Evolutionary conservation across 1,140 invertebrate species (phyloP).

Genomic region (Diachasma alloeum): DNA sequence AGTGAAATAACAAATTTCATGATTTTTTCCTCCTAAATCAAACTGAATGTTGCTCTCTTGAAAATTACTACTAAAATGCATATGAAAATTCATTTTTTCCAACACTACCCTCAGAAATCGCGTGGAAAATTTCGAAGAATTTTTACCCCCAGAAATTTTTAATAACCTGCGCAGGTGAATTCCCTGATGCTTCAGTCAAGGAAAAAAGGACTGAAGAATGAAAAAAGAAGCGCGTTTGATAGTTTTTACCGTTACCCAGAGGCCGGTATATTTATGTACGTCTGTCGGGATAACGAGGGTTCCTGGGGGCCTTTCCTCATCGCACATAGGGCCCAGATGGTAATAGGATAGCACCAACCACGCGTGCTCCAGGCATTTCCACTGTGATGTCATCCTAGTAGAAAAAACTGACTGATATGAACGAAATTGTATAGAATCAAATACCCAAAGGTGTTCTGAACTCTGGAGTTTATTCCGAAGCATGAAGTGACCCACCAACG

Average conservation of each 20-base stretch:
- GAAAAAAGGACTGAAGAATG: conserved; percentile 14
- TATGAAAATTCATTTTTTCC: too few relatives aligned
- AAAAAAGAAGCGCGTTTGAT: conserved; percentile 19
- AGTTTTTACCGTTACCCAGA: conserved; percentile 30
- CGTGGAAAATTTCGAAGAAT: too few relatives aligned
- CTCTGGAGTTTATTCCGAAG: too few relatives aligned
- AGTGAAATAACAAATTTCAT: too few relatives aligned
- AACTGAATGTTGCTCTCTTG: too few relatives aligned
- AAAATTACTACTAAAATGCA: too few relatives aligned
- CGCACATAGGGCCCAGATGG: background rate
- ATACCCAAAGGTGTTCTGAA: background rate
- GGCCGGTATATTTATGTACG: conserved; percentile 33
- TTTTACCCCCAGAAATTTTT: background rate
- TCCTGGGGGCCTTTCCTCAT: conserved; percentile 17
- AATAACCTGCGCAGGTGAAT: background rate
- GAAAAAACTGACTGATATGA: background rate
- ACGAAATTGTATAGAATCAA: background rate
- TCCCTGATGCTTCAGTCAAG: background rate
- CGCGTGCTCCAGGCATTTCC: background rate
- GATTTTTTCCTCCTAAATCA: too few relatives aligned
- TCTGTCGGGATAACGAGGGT: conserved; percentile 36
- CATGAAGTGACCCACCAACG: background rate
- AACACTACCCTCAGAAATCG: too few relatives aligned
- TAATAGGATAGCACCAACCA: background rate
- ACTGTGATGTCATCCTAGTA: background rate